Conservation (phyloP, 2,888 invertebrate species). For the Pimpla rufipes region DNA sequence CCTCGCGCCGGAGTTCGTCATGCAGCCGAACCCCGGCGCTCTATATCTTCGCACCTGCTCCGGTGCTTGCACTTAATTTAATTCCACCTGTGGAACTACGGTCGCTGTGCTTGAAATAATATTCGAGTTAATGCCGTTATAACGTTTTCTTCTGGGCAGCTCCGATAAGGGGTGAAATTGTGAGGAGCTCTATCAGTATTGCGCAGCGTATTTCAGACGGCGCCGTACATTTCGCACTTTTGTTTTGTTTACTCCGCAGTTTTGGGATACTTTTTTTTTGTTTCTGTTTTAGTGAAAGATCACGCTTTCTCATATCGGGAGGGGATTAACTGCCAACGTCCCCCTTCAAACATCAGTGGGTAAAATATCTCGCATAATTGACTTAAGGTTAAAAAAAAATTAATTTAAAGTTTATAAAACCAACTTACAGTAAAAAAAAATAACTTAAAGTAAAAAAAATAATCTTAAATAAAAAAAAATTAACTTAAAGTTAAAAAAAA, state of each 20-base stretch:
- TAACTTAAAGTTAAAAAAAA: too few relatives aligned
- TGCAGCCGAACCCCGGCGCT: conserved; percentile 16
- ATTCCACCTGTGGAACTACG: conserved; percentile 46
- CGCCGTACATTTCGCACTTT: not conserved
- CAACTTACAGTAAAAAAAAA: too few relatives aligned
- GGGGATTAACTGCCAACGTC: not conserved
- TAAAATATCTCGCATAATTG: too few relatives aligned
- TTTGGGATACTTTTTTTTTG: too few relatives aligned
- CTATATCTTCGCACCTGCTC: conserved; percentile 42
- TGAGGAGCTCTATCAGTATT: not conserved
- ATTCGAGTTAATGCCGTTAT: conserved; percentile 22
- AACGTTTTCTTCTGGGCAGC: not conserved
- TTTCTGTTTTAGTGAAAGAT: too few relatives aligned
- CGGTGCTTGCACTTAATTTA: conserved; percentile 45
- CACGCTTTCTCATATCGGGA: too few relatives aligned
- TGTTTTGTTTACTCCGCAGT: too few relatives aligned
- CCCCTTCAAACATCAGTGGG: too few relatives aligned
- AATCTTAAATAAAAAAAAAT: too few relatives aligned
- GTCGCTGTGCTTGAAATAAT: conserved; percentile 44
- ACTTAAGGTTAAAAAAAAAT: too few relatives aligned
- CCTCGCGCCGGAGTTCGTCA: conserved; percentile 31
- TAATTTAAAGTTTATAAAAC: too few relatives aligned
- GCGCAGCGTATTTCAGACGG: not conserved
- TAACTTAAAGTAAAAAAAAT: too few relatives aligned
- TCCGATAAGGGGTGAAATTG: conserved; percentile 2